These are phyloP conservation scores for Parthenolecanium corni DNA, from an alignment of 2,888 invertebrate genomes.

Conservation along the genomic window DNA sequence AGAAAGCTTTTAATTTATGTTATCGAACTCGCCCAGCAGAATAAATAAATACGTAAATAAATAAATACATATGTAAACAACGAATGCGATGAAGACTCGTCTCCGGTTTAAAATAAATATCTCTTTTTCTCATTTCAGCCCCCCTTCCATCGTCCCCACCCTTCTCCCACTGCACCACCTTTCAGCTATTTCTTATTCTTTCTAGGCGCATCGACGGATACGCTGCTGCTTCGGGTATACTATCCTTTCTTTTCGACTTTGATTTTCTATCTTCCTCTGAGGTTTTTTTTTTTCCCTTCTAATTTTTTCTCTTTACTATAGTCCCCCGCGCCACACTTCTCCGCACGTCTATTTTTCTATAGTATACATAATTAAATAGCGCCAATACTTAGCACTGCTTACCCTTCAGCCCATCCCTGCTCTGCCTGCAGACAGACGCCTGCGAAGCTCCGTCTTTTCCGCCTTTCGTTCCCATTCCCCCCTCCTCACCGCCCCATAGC, in stretches of 20 bases:
- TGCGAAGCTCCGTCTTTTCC: background rate
- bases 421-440: no score
- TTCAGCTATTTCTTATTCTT: background rate
- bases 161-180: background rate
- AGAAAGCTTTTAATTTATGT: constrained; percentile 29
- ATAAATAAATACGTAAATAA: constrained; percentile 29
- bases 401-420: no score
- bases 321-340: no score
- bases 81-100: constrained; percentile 23
- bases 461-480: background rate
- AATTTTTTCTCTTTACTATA: no score
- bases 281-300: no score
- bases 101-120: constrained; percentile 29
- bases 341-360: constrained; percentile 8
- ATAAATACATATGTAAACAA: constrained; percentile 28
- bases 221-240: no score
- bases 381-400: background rate
- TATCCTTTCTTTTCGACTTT: no score
- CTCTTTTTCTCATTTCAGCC: background rate
- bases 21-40: constrained; percentile 27
- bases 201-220: no score
- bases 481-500: no score
- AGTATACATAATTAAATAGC: constrained; percentile 19
- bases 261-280: no score
- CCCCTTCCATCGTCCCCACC: background rate